Evolutionary conservation across 2,888 invertebrate species (phyloP), one percentile per base, ranked within the genome.

Genomic region (Lithosia quadra): DNA sequence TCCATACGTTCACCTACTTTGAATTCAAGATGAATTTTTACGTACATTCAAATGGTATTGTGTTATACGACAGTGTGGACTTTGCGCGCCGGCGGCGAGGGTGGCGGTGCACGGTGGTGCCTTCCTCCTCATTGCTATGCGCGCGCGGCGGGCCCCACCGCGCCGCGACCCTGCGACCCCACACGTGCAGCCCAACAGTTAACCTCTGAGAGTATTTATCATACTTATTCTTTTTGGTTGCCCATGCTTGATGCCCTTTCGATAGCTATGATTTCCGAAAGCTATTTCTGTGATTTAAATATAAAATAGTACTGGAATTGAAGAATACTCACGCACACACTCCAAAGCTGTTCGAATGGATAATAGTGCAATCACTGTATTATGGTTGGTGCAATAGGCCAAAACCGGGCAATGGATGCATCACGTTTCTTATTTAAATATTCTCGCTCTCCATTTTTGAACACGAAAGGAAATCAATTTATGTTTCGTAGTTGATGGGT

Each of bases 1-100:
- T 49, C 43, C 36, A 28, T 66, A 55, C 36, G 36, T 65, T 58
- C 21, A 36, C 59, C 36, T 55, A 55, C 36, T 55, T 60, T 36
- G 53, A 66, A 53, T 66, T 66, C 55, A 66, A 66, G 60, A 66
- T 60, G 60, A 18, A 36, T 60, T 58, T 55, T 53, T 66, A 66
- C 36, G 22, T 55, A 59, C 53, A 66, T 66, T 66, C 36, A 60
- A 60, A 65, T 49, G 28, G 11, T 4, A 21, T 59, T 22, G 49
- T 65, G 49, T 53, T 18, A 59, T 55, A 34, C 36, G 60, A 49
- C 39, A 43, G 61, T 33, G 60, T 63, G 66, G 66, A 58, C 66
- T 33, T 60, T 60, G 65, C 24, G 59, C 59, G 18, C 8, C 22
- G 34, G 34, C 13, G 33, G 18, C 15, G 36, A 36, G 60, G 60